phyloP scores from a whole-genome alignment of 1,140 invertebrate species.

The Grapholita molesta region DNA sequence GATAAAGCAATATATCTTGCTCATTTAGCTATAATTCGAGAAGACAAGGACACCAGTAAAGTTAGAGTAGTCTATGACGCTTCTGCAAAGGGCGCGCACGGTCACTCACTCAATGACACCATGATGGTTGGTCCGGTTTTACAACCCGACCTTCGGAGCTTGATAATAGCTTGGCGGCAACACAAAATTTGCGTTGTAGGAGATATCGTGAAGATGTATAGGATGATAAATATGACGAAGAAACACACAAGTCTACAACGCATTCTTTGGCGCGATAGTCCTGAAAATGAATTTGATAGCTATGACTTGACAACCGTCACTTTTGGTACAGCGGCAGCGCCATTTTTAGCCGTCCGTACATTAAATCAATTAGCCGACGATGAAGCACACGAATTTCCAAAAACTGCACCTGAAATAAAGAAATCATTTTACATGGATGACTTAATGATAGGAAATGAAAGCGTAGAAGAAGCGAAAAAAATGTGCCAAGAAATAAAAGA shows the following conservation, averaged over 20 bases:
- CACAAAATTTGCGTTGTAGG: conserved; percentile 30
- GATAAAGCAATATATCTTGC: too few relatives aligned
- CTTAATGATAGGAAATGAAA: conserved; percentile 36
- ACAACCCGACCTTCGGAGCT: background rate
- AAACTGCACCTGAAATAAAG: conserved; percentile 25
- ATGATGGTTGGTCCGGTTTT: too few relatives aligned
- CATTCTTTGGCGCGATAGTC: background rate
- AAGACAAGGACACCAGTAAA: too few relatives aligned
- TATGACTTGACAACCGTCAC: background rate
- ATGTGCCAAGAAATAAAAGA: conserved; percentile 22
- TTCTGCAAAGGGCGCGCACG: too few relatives aligned
- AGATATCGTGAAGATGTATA: conserved; percentile 26
- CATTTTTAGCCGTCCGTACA: conserved; percentile 40
- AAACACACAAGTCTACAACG: background rate
- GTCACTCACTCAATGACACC: conserved; percentile 13
- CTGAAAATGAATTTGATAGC: background rate
- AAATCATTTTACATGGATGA: conserved; percentile 53
- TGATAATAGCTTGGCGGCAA: conserved; percentile 27
- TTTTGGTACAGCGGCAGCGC: background rate
- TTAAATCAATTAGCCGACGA: conserved; percentile 45
- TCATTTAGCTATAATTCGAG: too few relatives aligned
- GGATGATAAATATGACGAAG: too few relatives aligned
- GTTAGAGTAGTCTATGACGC: background rate
- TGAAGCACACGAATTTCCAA: conserved; percentile 27
- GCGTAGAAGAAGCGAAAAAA: conserved; percentile 23